Conservation (phyloP, 2,888 invertebrate genomes). For the Amaurobius ferox region DNA sequence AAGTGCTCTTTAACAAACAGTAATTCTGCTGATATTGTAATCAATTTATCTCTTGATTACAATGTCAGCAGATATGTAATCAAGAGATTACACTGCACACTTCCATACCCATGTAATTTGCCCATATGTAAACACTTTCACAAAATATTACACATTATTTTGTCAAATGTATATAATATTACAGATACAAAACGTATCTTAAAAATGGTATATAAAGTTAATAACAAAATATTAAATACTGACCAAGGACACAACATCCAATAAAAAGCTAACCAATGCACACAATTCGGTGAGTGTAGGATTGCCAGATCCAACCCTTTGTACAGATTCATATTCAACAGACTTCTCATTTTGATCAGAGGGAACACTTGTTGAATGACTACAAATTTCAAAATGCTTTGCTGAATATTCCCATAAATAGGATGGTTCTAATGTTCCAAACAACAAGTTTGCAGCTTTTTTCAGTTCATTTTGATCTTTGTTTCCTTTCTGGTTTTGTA, state of each 20-base stretch:
- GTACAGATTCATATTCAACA: conserved; percentile 76
- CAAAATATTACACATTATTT: too few species aligned
- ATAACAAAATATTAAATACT: conserved; percentile 3
- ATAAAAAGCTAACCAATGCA: conserved; percentile 84
- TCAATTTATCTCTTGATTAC: too few species aligned
- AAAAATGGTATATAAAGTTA: too few species aligned
- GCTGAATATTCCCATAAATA: conserved; percentile 87
- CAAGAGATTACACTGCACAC: too few species aligned
- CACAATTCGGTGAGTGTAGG: conserved; percentile 82
- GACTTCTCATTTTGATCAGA: background rate
- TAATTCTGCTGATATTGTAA: too few species aligned
- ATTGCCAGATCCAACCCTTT: conserved; percentile 80
- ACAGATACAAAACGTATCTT: too few species aligned
- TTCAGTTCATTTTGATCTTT: conserved; percentile 81
- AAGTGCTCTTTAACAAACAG: too few species aligned
- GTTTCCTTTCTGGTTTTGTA: conserved; percentile 27
- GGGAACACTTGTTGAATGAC: conserved; percentile 62
- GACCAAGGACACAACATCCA: conserved; percentile 80
- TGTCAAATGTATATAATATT: too few species aligned
- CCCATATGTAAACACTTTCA: too few species aligned
- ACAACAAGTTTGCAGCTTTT: conserved; percentile 89
- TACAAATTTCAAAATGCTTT: conserved; percentile 76
- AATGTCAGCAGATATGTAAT: too few species aligned
- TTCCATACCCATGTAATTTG: too few species aligned
- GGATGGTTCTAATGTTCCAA: conserved; percentile 88